phyloP scores from a whole-genome alignment of 2,888 invertebrate species.

The Opisthograptis luteolata region DNA sequence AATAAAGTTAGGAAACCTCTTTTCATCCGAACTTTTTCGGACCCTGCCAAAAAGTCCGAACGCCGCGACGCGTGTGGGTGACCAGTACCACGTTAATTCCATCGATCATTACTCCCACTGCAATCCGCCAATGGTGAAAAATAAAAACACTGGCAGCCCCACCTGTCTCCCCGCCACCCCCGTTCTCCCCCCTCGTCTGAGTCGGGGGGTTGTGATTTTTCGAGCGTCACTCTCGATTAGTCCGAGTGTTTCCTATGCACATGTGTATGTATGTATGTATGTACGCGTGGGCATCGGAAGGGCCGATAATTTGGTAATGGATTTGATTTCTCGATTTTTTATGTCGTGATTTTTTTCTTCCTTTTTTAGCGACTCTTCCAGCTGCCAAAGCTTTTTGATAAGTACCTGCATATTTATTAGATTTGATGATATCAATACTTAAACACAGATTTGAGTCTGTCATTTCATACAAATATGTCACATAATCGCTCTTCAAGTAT shows the following conservation, averaged over 20 bases:
- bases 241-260: conserved; percentile 31
- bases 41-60: background rate
- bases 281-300: conserved; percentile 35
- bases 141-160: conserved; percentile 78
- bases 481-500: too few relatives aligned
- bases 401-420: too few relatives aligned
- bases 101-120: conserved; percentile 83
- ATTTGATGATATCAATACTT: too few relatives aligned
- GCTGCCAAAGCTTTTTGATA: too few relatives aligned
- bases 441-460: too few relatives aligned
- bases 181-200: conserved; percentile 48
- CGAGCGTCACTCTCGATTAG: conserved; percentile 72
- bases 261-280: conserved; percentile 9
- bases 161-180: conserved; percentile 56
- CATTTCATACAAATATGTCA: too few relatives aligned
- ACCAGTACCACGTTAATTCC: conserved; percentile 78
- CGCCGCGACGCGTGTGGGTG: conserved; percentile 57
- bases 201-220: conserved; percentile 75
- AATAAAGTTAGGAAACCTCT: conserved; percentile 17
- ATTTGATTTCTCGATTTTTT: conserved; percentile 9
- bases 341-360: background rate
- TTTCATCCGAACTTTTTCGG: conserved; percentile 23
- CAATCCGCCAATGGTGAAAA: conserved; percentile 82
- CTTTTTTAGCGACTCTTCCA: too few relatives aligned
- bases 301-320: conserved; percentile 37